Percentiles rank a stretch among this genome's conserved stretches.
phyloP scores from a whole-genome alignment of 2,113 vertebrate species.

The Chionodraco myersi region DNA sequence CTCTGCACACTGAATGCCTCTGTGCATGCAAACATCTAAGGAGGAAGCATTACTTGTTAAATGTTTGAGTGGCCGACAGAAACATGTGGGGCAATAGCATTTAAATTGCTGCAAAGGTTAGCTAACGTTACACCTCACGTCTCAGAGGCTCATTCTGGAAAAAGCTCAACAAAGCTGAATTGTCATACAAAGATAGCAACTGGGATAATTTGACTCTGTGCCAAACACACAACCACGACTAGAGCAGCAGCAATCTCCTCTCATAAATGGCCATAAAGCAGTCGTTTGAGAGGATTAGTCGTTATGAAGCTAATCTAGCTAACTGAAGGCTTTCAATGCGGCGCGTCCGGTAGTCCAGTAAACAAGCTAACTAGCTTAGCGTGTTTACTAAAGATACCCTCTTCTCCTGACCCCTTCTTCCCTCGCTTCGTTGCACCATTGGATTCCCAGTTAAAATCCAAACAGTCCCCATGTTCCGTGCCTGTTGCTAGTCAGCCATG shows the following conservation, averaged over 20 bases:
- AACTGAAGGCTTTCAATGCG: slow-evolving; percentile 21
- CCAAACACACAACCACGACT: slow-evolving; percentile 2
- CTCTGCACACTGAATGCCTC: neutral
- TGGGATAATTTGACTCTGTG: slow-evolving; percentile 12
- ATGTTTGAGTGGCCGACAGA: neutral
- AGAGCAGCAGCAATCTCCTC: neutral
- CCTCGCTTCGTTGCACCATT: slow-evolving; percentile 55
- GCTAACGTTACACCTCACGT: slow-evolving; percentile 15
- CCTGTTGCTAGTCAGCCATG: neutral
- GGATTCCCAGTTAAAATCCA: slow-evolving; percentile 19
- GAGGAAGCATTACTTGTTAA: neutral
- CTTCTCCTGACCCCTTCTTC: slow-evolving; percentile 43
- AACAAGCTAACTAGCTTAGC: slow-evolving; percentile 74
- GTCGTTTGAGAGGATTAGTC: slow-evolving; percentile 1
- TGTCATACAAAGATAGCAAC: neutral
- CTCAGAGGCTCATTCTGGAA: neutral
- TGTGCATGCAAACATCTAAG: neutral
- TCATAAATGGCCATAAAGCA: neutral
- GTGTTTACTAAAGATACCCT: slow-evolving; percentile 38
- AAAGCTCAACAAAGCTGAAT: slow-evolving; percentile 21
- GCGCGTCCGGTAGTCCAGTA: slow-evolving; percentile 42
- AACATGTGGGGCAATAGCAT: neutral
- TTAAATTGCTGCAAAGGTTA: slow-evolving; percentile 6
- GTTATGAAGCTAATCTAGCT: slow-evolving; percentile 3
- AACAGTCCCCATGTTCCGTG: slow-evolving; percentile 35